Evolutionary conservation across 2,888 invertebrate species (phyloP), one percentile per base, ranked within the genome.

Genomic region (Coenonympha arcania): DNA sequence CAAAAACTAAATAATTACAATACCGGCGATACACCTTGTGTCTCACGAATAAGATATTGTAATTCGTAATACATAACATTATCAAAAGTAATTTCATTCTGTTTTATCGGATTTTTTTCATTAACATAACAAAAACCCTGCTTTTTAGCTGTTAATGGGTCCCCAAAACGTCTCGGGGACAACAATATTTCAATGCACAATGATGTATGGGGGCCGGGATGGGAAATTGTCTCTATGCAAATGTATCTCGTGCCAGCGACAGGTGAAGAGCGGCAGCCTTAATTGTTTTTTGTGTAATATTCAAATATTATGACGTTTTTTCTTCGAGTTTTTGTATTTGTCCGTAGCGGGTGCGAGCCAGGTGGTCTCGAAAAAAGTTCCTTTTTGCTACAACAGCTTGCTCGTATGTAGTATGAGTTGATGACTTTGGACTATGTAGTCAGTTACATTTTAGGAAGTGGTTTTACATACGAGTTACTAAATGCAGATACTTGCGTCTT

Each of bases 261-360:
- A 85, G 85, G 85, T 85, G 86, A 84, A 71, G 75, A 63, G 79
- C 79, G 85, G 81, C 79, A 75, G 77, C 76, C 82, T 80, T 84
- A 83, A 85, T 85, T 86, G 79, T 86, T 86, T 85, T 82, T 85
- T 85, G 74, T 84, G 73, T 75, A 79, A 83, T 85, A 86, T 85
- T 86, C 81, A 86, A 86, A 86, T 86, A 82, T 85, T 82, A 73
- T 83, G 84, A 82, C 71, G 76, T 75, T 84, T 83, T 73, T 84
- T 79, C 65, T 63, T 59, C 48, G 41, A 60, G 62, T 77, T 79
- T 85, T 86, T 85, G 73, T 79, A 65, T 67, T 59, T 60, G 63
- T 63, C 60, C 54, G 60, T 71, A 76, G 79, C 81, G 83, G 82
- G 80, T 78, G 76, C 82, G 69, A 71, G 69, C 86, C 85, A 86